Base-by-base conservation (phyloP, 2,797 vertebrate species). In the Crenichthys baileyi region DNA sequence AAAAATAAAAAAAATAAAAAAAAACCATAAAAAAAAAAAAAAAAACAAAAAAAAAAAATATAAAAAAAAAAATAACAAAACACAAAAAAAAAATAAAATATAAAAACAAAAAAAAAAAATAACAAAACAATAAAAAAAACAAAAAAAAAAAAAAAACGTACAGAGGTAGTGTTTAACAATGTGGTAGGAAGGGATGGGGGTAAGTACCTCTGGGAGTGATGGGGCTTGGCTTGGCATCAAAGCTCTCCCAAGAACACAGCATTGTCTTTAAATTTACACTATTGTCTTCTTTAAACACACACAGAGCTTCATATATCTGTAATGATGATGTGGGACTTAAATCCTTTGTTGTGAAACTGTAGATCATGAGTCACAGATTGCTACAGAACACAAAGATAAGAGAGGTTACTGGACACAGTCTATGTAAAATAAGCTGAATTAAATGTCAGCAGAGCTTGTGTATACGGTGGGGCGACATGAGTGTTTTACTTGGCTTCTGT, bases 101-200 rank as follows among this genome's bases (percentile, higher is more conserved):
- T n/a, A n/a, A n/a, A n/a, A n/a, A n/a, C n/a, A n/a, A n/a, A n/a
- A n/a, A n/a, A n/a, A n/a, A n/a, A n/a, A n/a, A n/a, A n/a, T n/a
- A n/a, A n/a, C n/a, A n/a, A n/a, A n/a, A n/a, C n/a, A n/a, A n/a
- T n/a, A n/a, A n/a, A n/a, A n/a, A n/a, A n/a, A n/a, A n/a, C n/a
- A n/a, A n/a, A n/a, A n/a, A n/a, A n/a, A n/a, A n/a, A n/a, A n/a
- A n/a, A n/a, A n/a, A n/a, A n/a, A n/a, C n/a, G 92, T 94, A 94
- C 91, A 90, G 93, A 95, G 93, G 92, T 93, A 92, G 90, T 94
- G 91, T 91, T 93, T 90, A 95, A 95, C 95, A 96, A 96, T 95
- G 91, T 86, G 91, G 87, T 91, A 92, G 95, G 95, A 95, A 96
- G 94, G 93, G 91, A 92, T 65, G 78, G 88, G 86, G 83, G 91